Evolutionary conservation across 2,113 vertebrate species (phyloP), one percentile per base, ranked within the genome.

Genomic region (Trogon melanurus): DNA sequence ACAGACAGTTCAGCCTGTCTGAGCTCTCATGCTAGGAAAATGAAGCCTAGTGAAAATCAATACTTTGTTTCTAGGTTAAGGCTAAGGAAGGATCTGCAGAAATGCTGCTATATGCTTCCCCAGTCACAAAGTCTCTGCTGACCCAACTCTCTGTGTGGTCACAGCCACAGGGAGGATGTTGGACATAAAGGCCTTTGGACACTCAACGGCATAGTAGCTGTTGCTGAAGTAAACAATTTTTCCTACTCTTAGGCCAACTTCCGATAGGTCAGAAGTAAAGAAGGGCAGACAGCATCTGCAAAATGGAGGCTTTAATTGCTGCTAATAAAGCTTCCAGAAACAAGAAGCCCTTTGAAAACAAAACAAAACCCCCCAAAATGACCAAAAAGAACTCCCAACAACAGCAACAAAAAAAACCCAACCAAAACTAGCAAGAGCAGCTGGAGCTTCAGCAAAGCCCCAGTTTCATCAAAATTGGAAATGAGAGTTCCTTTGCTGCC

Each of bases 391-490:
- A 41, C 41, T 13, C 41, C 41, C 41, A 41, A 41, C 41, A 41
- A 41, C 41, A 41, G 41, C 41, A 41, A 41, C 41, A 9, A 41
- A 41, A 41, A 41, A 36, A 36, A 36, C 36, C 32, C 38, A 27
- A 4, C 13, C 10, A 53, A 7, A 41, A 41, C 8, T 0, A 64
- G 6, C 1, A 2, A 22, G 36, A 74, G n/a, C 9, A 17, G 8
- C 48, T 50, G 23, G 36, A 82, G 38, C n/a, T 54, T 74, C 61
- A 44, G 17, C 5, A 58, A 53, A 75, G 36, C n/a, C 48, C 45
- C 58, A 18, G 13, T 22, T 34, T 66, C 34, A 60, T 20, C 9
- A 17, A 15, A 29, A 76, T 12, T 2, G 1, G 32, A 66, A 89
- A 47, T 0, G 1, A 27, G 27, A 76, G 12, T 38, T 88, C 51